These are phyloP conservation scores for Chloroceryle inda DNA, from an alignment of 2,797 vertebrate genomes.

Conservation along the genomic window DNA sequence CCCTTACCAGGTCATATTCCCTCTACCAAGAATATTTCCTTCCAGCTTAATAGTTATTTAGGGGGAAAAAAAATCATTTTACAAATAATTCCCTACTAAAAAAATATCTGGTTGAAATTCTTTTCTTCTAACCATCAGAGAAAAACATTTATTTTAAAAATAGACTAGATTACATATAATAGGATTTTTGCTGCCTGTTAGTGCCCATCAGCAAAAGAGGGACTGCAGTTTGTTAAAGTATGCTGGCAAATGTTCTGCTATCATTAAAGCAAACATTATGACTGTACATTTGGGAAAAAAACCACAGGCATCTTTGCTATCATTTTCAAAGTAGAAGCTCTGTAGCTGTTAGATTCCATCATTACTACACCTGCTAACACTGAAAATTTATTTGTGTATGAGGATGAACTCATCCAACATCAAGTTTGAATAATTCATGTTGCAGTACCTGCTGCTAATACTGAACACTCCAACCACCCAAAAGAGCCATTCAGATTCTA, in stretches of 20 bases:
- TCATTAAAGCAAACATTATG: neutral
- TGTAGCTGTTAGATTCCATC: neutral
- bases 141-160: neutral
- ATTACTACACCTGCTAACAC: neutral
- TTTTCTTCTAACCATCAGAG: neutral
- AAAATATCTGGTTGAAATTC: neutral
- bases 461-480: neutral
- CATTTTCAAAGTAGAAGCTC: neutral
- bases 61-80: neutral
- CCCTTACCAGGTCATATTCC: neutral
- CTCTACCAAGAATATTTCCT: neutral
- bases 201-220: neutral
- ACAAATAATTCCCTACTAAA: neutral
- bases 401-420: neutral
- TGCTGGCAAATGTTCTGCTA: neutral
- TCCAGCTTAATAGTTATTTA: neutral
- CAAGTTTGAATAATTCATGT: neutral
- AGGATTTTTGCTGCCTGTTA: neutral
- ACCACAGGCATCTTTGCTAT: neutral
- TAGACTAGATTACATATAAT: neutral
- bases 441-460: neutral
- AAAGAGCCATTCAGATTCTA: neutral
- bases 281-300: neutral
- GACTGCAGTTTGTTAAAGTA: neutral
- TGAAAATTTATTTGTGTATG: neutral